Conservation (phyloP, 2,888 invertebrate genomes). For the Trichogramma evanescens region DNA sequence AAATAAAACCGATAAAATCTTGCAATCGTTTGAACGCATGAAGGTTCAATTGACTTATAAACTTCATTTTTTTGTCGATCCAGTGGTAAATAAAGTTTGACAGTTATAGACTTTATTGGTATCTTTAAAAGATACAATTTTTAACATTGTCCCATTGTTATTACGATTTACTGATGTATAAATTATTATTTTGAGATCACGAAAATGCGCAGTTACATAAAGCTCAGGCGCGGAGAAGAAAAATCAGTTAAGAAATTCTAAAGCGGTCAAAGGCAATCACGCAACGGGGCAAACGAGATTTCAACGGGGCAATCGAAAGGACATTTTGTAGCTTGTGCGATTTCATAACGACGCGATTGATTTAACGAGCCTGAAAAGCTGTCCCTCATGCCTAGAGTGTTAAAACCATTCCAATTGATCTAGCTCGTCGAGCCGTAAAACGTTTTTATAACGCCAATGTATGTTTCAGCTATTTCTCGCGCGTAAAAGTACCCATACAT, state of each 20-base stretch:
- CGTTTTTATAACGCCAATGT: neutral
- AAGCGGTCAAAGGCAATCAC: neutral
- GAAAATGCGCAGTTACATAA: neutral
- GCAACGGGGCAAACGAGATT: neutral
- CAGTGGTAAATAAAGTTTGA: too few relatives aligned
- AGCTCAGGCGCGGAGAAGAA: neutral
- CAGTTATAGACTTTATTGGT: too few relatives aligned
- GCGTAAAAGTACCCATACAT: too few relatives aligned
- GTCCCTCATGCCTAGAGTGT: neutral
- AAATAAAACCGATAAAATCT: too few relatives aligned
- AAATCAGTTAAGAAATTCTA: neutral
- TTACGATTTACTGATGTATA: too few relatives aligned
- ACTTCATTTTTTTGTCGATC: too few relatives aligned
- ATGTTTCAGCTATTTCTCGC: neutral
- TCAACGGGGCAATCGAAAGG: neutral
- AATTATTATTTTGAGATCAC: too few relatives aligned
- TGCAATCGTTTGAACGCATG: too few relatives aligned
- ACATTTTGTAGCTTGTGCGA: neutral
- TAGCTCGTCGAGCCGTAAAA: slow-evolving; percentile 1
- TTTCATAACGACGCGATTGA: neutral
- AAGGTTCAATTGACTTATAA: too few relatives aligned
- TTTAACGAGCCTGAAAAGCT: neutral
- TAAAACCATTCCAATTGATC: slow-evolving; percentile 5
- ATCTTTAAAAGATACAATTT: too few relatives aligned
- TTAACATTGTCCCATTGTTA: too few relatives aligned